Conservation (phyloP, 2,888 invertebrate species). For the Caenorhabditis imperialis region DNA sequence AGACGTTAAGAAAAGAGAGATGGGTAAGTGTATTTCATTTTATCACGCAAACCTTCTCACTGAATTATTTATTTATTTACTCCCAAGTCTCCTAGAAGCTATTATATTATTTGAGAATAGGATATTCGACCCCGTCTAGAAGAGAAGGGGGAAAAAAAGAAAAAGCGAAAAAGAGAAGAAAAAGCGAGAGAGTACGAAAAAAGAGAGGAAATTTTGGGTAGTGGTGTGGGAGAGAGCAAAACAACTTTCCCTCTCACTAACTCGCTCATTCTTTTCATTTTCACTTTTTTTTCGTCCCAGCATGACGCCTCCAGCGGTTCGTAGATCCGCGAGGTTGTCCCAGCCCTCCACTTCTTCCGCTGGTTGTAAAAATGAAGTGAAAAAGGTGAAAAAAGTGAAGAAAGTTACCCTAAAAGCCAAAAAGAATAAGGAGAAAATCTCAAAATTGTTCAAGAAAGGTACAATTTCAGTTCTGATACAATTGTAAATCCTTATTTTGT, state of each 20-base stretch:
- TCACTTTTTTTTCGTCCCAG: conserved; percentile 1
- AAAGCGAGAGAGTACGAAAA: conserved; percentile 5
- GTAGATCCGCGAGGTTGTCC: conserved; percentile 24
- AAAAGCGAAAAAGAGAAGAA: conserved; percentile 4
- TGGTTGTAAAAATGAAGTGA: not conserved
- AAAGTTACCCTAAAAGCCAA: conserved; percentile 30
- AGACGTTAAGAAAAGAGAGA: conserved; percentile 16
- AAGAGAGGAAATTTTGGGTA: conserved; percentile 31
- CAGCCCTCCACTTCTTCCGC: not conserved
- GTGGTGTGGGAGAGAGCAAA: conserved; percentile 16
- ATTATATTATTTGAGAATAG: conserved; percentile 35
- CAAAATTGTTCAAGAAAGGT: conserved; percentile 28
- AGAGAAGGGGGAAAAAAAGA: conserved; percentile 9
- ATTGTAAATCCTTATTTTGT: too few species aligned
- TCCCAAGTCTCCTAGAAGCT: too few species aligned
- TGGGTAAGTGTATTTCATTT: conserved; percentile 13
- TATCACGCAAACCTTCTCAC: conserved; percentile 2
- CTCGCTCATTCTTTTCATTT: conserved; percentile 9
- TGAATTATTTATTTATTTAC: too few species aligned
- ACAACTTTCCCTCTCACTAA: conserved; percentile 24
- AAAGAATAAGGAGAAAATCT: conserved; percentile 15
- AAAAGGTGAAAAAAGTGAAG: not conserved
- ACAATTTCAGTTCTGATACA: too few species aligned
- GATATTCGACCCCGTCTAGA: conserved; percentile 23
- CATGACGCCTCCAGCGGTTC: conserved; percentile 35